Evolutionary conservation across 23 tunicate genomes (phyloP).

Genomic region (Ascidia mentula): DNA sequence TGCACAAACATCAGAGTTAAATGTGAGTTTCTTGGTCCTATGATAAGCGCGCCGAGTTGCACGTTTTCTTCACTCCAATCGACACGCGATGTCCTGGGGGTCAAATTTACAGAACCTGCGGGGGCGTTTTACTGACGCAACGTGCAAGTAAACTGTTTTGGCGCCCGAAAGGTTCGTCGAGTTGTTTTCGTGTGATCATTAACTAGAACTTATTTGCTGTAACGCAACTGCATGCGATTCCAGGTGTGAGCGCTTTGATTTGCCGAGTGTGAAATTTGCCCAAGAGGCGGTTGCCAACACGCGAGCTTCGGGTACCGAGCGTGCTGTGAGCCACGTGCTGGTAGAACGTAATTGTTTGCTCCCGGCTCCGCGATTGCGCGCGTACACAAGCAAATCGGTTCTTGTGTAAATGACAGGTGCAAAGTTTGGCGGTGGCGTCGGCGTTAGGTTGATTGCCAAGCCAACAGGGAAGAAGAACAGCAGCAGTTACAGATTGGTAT

Average conservation of each 20-base stretch:
- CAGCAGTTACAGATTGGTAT: background rate
- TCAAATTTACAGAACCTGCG: too few relatives aligned
- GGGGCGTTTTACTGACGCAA: too few relatives aligned
- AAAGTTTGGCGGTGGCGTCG: slow-evolving; percentile 8
- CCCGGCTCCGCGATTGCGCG: slow-evolving; percentile 4
- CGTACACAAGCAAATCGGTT: background rate
- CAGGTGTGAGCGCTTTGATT: background rate
- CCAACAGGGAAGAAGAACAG: background rate
- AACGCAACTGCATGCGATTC: too few relatives aligned
- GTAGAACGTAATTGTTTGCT: slow-evolving; percentile 4
- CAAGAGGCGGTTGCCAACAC: background rate
- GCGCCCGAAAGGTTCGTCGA: too few relatives aligned
- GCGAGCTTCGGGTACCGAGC: background rate
- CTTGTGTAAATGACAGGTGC: slow-evolving; percentile 13
- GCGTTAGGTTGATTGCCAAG: background rate
- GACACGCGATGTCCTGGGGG: too few relatives aligned
- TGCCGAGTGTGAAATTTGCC: background rate
- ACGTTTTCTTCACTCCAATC: too few relatives aligned
- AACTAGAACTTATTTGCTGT: slow-evolving; percentile 6
- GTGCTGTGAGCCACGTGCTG: slow-evolving; percentile 7
- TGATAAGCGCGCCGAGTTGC: slow-evolving; percentile 1
- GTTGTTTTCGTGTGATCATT: too few relatives aligned
- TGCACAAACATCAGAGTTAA: background rate
- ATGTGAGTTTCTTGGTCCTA: background rate
- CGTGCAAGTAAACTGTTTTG: too few relatives aligned